Base-by-base conservation (phyloP, 2,888 invertebrate genomes). In the Lissonota sp. region DNA sequence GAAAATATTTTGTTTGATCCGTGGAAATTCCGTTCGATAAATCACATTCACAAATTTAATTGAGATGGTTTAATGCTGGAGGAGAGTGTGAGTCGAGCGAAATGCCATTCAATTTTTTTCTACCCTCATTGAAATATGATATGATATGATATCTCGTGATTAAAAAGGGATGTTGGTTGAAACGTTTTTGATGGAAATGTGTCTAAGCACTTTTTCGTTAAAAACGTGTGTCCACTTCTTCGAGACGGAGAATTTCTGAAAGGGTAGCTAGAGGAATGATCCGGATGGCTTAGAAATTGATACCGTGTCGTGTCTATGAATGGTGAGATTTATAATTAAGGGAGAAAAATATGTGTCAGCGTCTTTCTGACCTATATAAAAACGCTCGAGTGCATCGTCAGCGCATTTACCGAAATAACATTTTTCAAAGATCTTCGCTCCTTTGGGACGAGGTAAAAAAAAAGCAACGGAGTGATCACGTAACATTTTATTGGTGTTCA, bases 331-430 rank as follows among this genome's bases (percentile, higher is more conserved):
- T 3, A 14, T 72, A 76, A 77, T 77, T 80, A 77, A 73, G 49
- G 58, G 26, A 26, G 3, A 26, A 26, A 26, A 26, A 69, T 76
- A 46, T 7, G 16, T 14, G n/a, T 37, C 49, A 55, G 72, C 62
- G 26, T 55, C 69, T 46, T 57, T 60, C 60, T 70, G 58, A 60
- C 69, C 73, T 66, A 49, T 70, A 72, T 16, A 62, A n/a, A 70
- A 81, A 77, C 51, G 73, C 77, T 77, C 26, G 66, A 60, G 44
- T 72, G 53, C 72, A 62, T 53, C 46, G 16, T 53, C 16, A 57
- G 67, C 37, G 63, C 26, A 44, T 72, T 63, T n/a, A 51, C 40
- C 44, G 63, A 55, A 73, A 64, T 42, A 26, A 26, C 26, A 26
- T 4, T 39, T 53, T 76, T 51, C n/a, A 69, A 70, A 64, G 71